These are phyloP conservation scores for Chionomys nivalis DNA, from an alignment of 2,113 vertebrate genomes.

Conservation along the genomic window DNA sequence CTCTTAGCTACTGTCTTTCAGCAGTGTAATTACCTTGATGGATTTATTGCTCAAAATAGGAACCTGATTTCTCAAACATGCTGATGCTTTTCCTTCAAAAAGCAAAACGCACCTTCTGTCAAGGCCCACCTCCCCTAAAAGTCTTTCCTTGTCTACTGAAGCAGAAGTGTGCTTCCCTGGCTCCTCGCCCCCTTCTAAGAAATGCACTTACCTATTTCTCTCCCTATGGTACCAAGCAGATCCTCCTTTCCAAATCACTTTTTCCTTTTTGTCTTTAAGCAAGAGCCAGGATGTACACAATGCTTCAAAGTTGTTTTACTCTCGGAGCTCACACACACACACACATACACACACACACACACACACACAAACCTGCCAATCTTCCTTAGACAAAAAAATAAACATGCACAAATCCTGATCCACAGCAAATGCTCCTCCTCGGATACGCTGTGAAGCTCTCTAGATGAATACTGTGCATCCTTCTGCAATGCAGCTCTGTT, in stretches of 20 bases:
- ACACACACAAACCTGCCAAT: background rate
- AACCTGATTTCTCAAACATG: slow-evolving; percentile 23
- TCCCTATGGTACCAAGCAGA: background rate
- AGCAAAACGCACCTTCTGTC: background rate
- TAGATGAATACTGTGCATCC: slow-evolving; percentile 73
- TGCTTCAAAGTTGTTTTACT: slow-evolving; percentile 2
- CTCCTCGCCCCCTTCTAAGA: background rate
- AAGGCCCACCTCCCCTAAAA: background rate
- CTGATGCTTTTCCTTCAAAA: background rate
- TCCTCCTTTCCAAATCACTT: slow-evolving; percentile 24
- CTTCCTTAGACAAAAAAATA: slow-evolving; percentile 56
- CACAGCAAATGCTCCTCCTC: slow-evolving; percentile 59
- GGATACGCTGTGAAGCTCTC: slow-evolving; percentile 43
- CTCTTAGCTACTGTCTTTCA: background rate
- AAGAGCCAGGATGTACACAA: background rate
- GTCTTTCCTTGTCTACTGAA: background rate
- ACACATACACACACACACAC: background rate
- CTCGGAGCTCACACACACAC: too few species aligned
- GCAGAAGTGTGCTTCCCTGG: background rate
- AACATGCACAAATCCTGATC: slow-evolving; percentile 67
- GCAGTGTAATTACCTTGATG: background rate
- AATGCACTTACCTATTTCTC: slow-evolving; percentile 8
- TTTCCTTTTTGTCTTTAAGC: background rate
- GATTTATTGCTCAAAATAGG: background rate
- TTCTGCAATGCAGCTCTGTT: slow-evolving; percentile 80